These are phyloP conservation scores for Hiodon alosoides DNA, from an alignment of 2,113 vertebrate genomes.

Conservation along the genomic window DNA sequence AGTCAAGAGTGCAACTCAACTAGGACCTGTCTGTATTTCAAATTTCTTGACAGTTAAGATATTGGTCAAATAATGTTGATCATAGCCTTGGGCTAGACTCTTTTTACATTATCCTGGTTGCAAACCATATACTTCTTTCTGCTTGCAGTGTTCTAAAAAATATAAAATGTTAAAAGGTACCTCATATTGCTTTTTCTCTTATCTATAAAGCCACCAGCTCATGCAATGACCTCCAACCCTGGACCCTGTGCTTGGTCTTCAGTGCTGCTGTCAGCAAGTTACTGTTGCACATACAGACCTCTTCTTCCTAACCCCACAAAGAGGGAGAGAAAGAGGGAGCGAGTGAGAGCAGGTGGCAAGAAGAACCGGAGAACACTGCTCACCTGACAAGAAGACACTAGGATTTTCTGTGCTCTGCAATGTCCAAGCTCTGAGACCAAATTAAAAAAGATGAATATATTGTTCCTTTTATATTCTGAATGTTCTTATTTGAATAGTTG, in stretches of 20 bases:
- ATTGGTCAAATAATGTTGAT: too few species aligned
- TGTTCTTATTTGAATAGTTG: conserved; percentile 2
- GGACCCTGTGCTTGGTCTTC: conserved; percentile 44
- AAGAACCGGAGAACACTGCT: conserved; percentile 28
- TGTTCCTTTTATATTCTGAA: not conserved
- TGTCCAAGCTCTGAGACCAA: conserved; percentile 23
- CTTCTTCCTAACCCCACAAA: conserved; percentile 48
- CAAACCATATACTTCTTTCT: not conserved
- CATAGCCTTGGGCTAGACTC: too few species aligned
- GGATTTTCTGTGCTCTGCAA: conserved; percentile 5
- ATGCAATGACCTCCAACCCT: conserved; percentile 40
- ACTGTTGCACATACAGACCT: conserved; percentile 36
- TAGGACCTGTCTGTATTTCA: too few species aligned
- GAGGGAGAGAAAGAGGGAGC: conserved; percentile 17
- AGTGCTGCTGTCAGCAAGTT: conserved; percentile 36
- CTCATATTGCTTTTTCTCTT: conserved; percentile 20
- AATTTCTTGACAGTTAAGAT: too few species aligned
- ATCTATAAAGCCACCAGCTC: conserved; percentile 55
- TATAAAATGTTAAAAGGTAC: not conserved
- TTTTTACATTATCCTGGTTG: too few species aligned
- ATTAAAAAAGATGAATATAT: not conserved
- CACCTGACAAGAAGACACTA: conserved; percentile 16
- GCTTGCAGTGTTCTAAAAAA: not conserved
- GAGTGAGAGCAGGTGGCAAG: conserved; percentile 18
- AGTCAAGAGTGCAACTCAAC: too few species aligned